Base-by-base conservation (phyloP, 1,140 invertebrate species). In the Anoplolepis gracilipes region DNA sequence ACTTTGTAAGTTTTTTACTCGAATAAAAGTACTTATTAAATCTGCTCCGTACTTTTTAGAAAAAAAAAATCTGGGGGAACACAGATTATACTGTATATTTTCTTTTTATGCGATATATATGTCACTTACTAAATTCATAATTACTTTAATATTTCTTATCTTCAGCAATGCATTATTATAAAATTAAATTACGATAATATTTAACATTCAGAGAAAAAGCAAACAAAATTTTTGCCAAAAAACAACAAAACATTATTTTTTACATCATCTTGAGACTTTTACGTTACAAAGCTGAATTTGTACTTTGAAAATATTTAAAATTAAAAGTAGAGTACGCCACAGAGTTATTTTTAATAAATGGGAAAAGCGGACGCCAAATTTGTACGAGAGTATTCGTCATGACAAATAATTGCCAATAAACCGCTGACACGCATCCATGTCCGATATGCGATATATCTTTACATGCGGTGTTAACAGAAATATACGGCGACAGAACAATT, bases 401-500 rank as follows among this genome's bases (percentile, higher is more conserved):
- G 19, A 22, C 16, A 61, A 49, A 59, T 39, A 78, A 49, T 49
- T 49, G 19, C 22, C 39, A 22, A 78, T 65, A 65, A 64, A 65
- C 11, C n/a, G 1, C 30, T 25, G 42, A 65, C 59, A 46, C 10
- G 19, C 13, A 49, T 42, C 39, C 42, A 65, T 46, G 30, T 22
- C 59, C 28, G 5, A 49, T 46, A 46, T 6, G 25, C 39, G 36
- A 64, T 33, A 33, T 33, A 59, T 75, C 22, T n/a, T 36, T 19
- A 13, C 16, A 19, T 19, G 5, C n/a, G 2, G 1, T 55, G 36
- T 69, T 79, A 70, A 79, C 57, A 55, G 64, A 79, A 79, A 39
- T 36, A 39, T 22, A 55, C 69, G 46, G 39, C 77, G 49, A 79
- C 25, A 70, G 64, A 55, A 70, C 77, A 70, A 79, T 79, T 70